A percentile compares a stretch with the other conserved stretches of the same genome.
These are phyloP conservation scores for Arctocebus calabarensis DNA, from an alignment of 2,797 vertebrate genomes.

Conservation along the genomic window DNA sequence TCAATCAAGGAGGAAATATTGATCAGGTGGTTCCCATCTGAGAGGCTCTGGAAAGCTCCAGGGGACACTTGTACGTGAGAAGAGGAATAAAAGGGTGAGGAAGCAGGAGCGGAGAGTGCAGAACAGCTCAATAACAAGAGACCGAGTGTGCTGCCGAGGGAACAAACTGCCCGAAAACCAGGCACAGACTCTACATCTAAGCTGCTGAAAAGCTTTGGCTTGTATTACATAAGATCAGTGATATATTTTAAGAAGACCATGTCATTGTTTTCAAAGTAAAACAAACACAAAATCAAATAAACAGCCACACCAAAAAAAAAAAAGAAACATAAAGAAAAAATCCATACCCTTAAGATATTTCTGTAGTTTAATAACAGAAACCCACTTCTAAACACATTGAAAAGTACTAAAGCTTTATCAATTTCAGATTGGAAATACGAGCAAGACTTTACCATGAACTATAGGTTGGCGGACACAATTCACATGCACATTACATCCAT, in stretches of 20 bases:
- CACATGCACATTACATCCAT: background rate
- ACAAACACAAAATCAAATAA: background rate
- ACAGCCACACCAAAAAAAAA: background rate
- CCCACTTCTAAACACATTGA: background rate
- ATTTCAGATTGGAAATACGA: background rate
- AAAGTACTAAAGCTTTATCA: background rate
- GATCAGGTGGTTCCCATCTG: background rate
- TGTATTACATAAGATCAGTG: background rate
- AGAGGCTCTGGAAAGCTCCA: background rate
- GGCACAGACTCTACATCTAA: background rate
- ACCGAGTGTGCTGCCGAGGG: background rate
- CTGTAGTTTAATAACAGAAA: background rate
- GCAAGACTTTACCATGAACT: background rate
- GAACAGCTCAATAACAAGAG: background rate
- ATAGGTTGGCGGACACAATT: background rate
- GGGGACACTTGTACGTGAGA: background rate
- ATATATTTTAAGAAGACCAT: background rate
- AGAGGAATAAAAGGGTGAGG: background rate
- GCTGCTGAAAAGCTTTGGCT: background rate
- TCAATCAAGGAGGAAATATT: conserved; percentile 15
- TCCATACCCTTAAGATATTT: background rate
- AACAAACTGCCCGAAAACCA: background rate
- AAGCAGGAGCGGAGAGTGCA: background rate
- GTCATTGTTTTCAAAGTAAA: background rate
- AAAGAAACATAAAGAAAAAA: background rate